phyloP scores from a whole-genome alignment of 2,888 invertebrate genomes.

The Thelaira solivaga region DNA sequence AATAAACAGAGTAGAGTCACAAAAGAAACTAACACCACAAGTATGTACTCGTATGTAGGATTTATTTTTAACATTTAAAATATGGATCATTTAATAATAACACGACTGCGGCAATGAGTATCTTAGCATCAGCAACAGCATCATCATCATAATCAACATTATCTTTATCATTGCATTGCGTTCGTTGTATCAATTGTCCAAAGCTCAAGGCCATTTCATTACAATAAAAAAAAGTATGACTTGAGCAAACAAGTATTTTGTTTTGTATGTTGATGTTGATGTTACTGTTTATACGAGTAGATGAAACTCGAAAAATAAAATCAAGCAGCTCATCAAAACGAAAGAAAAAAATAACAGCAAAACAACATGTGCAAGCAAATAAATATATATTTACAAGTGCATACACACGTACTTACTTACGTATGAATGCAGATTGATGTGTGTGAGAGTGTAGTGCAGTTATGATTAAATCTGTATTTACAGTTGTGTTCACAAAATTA shows the following conservation, averaged over 20 bases:
- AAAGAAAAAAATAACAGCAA: no score
- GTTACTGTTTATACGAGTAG: no score
- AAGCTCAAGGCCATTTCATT: slow-evolving; percentile 57
- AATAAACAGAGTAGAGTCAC: no score
- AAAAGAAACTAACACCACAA: no score
- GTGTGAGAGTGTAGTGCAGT: no score
- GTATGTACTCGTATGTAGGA: no score
- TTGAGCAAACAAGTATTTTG: slow-evolving; percentile 29
- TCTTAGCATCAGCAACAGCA: slow-evolving; percentile 11
- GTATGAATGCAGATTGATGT: no score
- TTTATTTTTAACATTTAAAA: background rate
- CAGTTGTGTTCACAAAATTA: no score
- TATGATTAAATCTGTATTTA: no score
- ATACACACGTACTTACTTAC: no score
- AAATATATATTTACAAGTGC: no score
- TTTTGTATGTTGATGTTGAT: background rate
- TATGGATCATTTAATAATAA: background rate
- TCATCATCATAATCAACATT: slow-evolving; percentile 1
- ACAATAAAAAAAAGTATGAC: slow-evolving; percentile 35
- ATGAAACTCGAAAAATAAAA: slow-evolving; percentile 6
- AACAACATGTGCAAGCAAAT: no score
- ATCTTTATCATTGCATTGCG: slow-evolving; percentile 34
- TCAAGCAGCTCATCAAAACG: background rate
- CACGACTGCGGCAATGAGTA: background rate
- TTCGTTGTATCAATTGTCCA: slow-evolving; percentile 47